Evolutionary conservation across 2,888 invertebrate species (phyloP), one percentile per base, ranked within the genome.

Genomic region (Drosophila atroscutellata): DNA sequence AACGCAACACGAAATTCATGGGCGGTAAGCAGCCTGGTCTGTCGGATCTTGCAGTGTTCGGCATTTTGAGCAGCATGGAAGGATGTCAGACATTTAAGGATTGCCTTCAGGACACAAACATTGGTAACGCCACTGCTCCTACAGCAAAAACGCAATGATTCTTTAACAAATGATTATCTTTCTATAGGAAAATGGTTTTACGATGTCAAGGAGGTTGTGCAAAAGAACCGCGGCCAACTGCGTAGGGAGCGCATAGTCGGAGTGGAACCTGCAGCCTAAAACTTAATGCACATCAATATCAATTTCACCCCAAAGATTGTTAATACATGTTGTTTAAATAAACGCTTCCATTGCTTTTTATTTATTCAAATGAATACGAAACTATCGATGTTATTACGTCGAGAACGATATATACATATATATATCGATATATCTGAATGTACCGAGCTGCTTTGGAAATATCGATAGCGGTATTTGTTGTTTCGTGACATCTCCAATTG

Each of bases 21-120:
- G 99, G 99, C 9, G 99, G 99, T 0, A 92, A 95, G 20, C 92
- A 95, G 75, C 99, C 99, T 0, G 97, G 99, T 92, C 94, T 99
- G 9, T 97, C 99, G 0, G 99, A 99, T 94, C 94, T 99, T 57
- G 95, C 98, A 0, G 97, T 99, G 1, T 99, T 96, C 91, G 99
- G 99, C 1, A 95, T 98, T 4, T 94, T 99, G 6, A 96, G 95
- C 91, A 98, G 98, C 91, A 98, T 99, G 91, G 98, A 99, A 93
- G 99, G 99, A 0, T 98, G 98, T 90, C 92, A 94, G 47, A 98
- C 99, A 0, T 99, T 99, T 92, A 94, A 96, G 83, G 99, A 99
- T 92, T 93, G 97, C 52, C 92, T 96, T 39, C 83, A 94, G 3
- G 94, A 97, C 84, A 97, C 98, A 0, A 95, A 95, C 57, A 95